Evolutionary conservation across 2,888 invertebrate species (phyloP).

Genomic region (Trichacis sp.): DNA sequence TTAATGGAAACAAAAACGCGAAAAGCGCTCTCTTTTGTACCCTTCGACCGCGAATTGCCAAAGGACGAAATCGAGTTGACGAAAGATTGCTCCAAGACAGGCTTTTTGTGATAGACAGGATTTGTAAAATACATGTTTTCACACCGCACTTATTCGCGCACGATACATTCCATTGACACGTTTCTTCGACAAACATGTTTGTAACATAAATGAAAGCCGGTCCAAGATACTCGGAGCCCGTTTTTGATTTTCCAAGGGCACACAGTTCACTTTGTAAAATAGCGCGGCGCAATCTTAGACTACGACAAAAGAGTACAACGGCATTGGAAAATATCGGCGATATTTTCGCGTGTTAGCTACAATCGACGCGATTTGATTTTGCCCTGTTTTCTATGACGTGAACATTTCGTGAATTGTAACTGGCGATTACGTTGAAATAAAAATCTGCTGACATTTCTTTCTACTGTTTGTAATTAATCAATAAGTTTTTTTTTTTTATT

Average conservation of each 20-base stretch:
- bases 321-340: slow-evolving; percentile 28
- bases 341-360: slow-evolving; percentile 28
- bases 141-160: slow-evolving; percentile 22
- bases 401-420: slow-evolving; percentile 54
- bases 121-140: slow-evolving; percentile 31
- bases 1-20: slow-evolving; percentile 29
- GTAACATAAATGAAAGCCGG: slow-evolving; percentile 10
- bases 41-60: slow-evolving; percentile 35
- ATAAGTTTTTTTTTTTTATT: too few species aligned
- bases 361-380: slow-evolving; percentile 14
- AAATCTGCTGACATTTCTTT: slow-evolving; percentile 52
- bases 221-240: too few species aligned
- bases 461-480: not conserved
- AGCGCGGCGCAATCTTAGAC: slow-evolving; percentile 36
- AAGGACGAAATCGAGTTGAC: slow-evolving; percentile 30
- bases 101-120: slow-evolving; percentile 33
- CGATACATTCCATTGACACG: slow-evolving; percentile 19
- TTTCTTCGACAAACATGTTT: slow-evolving; percentile 28
- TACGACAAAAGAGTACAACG: slow-evolving; percentile 40
- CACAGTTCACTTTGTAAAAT: slow-evolving; percentile 28
- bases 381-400: slow-evolving; percentile 8
- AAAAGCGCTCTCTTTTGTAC: slow-evolving; percentile 31
- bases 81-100: slow-evolving; percentile 34
- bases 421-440: slow-evolving; percentile 63
- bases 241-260: slow-evolving; percentile 20